Conservation (phyloP, 2,797 vertebrate species). For the Pseudotriccus pelzelni region DNA sequence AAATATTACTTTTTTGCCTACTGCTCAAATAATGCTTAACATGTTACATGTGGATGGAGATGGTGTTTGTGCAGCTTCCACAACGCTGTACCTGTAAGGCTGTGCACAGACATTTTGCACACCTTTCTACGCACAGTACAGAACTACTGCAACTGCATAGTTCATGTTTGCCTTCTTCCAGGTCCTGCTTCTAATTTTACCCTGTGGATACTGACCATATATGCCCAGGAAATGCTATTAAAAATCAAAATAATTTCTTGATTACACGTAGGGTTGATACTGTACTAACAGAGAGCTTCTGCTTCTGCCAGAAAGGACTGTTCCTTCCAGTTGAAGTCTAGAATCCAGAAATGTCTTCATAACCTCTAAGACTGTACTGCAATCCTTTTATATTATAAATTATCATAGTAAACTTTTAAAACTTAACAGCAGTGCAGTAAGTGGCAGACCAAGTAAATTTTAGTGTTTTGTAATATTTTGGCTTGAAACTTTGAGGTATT, state of each 20-base stretch:
- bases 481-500: neutral
- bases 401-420: neutral
- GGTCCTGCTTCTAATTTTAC: neutral
- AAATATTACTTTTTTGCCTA: neutral
- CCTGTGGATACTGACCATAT: neutral
- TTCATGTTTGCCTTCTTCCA: neutral
- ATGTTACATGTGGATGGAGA: rapidly evolving
- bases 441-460: neutral
- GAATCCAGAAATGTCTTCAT: neutral
- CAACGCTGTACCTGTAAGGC: rapidly evolving
- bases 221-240: neutral
- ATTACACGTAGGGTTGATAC: neutral
- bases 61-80: neutral
- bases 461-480: neutral
- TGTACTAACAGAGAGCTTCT: neutral
- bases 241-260: neutral
- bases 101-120: neutral
- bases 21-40: neutral
- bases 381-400: neutral
- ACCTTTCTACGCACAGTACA: neutral
- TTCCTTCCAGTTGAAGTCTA: neutral
- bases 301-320: neutral
- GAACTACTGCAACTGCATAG: neutral
- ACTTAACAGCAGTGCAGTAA: neutral
- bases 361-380: neutral